phyloP scores from a whole-genome alignment of 2,888 invertebrate genomes.

The Chrysolina oricalcia region DNA sequence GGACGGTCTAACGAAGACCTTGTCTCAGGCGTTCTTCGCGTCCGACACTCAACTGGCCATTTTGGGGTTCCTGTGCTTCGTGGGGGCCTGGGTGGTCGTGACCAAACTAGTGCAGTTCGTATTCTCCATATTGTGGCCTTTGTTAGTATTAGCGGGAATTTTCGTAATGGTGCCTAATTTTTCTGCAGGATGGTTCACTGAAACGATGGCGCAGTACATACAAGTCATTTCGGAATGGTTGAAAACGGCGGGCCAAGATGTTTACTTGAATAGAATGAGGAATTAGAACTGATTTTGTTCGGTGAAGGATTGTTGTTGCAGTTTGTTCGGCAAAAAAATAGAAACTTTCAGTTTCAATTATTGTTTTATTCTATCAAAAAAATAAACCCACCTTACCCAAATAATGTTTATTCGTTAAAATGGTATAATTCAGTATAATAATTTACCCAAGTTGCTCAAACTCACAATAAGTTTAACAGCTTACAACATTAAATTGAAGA shows the following conservation, averaged over 20 bases:
- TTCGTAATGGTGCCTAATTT: slow-evolving; percentile 50
- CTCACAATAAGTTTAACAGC: too few species aligned
- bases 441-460: too few species aligned
- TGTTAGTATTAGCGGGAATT: slow-evolving; percentile 49
- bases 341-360: not conserved
- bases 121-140: slow-evolving; percentile 57
- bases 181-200: slow-evolving; percentile 48
- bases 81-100: slow-evolving; percentile 56
- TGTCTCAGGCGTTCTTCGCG: slow-evolving; percentile 32
- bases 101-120: slow-evolving; percentile 55
- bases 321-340: not conserved
- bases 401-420: too few species aligned
- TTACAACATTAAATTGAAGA: too few species aligned
- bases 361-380: too few species aligned
- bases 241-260: not conserved
- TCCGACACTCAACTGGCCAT: slow-evolving; percentile 53
- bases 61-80: slow-evolving; percentile 53
- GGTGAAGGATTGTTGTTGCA: not conserved
- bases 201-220: slow-evolving; percentile 43
- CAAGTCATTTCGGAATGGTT: slow-evolving; percentile 12
- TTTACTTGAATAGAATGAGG: slow-evolving; percentile 4
- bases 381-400: too few species aligned
- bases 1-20: slow-evolving; percentile 34
- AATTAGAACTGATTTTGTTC: not conserved
- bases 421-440: too few species aligned